Evolutionary conservation across 2,797 vertebrate genomes (phyloP).

Genomic region (Pteropus rufus): DNA sequence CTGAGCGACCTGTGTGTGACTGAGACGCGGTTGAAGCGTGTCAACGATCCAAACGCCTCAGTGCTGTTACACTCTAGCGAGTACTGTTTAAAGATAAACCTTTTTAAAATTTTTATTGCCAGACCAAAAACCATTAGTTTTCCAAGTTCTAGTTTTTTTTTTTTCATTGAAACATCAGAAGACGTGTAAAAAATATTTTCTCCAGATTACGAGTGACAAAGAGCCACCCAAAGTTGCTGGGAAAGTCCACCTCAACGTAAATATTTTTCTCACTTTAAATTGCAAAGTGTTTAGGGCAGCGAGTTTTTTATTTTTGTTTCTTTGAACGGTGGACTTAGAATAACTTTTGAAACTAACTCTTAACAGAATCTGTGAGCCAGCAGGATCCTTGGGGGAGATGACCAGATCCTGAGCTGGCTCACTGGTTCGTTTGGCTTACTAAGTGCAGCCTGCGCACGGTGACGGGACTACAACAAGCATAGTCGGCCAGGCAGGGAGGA

Average conservation of each 20-base stretch:
- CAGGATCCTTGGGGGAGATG: too few species aligned
- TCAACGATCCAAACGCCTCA: neutral
- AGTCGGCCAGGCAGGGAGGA: too few species aligned
- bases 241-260: neutral
- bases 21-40: neutral
- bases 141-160: neutral
- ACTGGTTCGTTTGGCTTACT: too few species aligned
- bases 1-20: accelerated
- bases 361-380: too few species aligned
- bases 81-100: neutral
- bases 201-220: neutral
- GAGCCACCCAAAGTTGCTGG: neutral
- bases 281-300: neutral
- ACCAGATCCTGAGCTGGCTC: too few species aligned
- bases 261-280: slow-evolving; percentile 6
- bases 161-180: neutral
- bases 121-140: neutral
- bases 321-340: neutral
- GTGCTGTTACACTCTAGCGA: neutral
- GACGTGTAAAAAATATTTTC: neutral
- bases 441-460: too few species aligned
- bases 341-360: too few species aligned
- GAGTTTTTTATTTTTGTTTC: neutral
- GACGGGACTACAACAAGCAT: too few species aligned
- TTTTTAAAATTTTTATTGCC: neutral